Conservation (phyloP, 2,888 invertebrate genomes). For the Saturnia japonica region DNA sequence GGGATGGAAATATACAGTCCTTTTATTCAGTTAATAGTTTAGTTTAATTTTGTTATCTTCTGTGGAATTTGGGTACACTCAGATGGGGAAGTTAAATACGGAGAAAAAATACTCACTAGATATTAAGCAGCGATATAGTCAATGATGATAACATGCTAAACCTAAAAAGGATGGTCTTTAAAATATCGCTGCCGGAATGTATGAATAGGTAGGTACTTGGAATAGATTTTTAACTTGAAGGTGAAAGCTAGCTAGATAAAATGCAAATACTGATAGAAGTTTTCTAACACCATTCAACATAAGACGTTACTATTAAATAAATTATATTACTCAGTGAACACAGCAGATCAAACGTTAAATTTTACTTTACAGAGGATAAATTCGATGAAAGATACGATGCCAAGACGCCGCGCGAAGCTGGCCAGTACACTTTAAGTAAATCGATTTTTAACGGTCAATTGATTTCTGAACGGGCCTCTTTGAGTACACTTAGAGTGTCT, state of each 20-base stretch:
- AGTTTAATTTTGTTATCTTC: too few species aligned
- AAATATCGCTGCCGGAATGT: neutral
- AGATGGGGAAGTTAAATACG: too few species aligned
- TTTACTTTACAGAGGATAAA: neutral
- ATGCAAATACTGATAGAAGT: neutral
- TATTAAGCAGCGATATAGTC: neutral
- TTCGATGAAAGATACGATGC: neutral
- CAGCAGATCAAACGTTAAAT: neutral
- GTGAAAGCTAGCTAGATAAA: neutral
- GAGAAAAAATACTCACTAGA: too few species aligned
- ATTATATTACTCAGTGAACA: neutral
- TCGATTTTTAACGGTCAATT: constrained; percentile 2
- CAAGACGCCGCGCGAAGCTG: neutral
- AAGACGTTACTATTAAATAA: neutral
- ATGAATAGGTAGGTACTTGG: neutral
- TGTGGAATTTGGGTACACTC: too few species aligned
- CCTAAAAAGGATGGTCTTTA: neutral
- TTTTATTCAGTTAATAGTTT: too few species aligned
- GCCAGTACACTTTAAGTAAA: constrained; percentile 3
- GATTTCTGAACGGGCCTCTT: neutral
- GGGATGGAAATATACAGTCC: too few species aligned
- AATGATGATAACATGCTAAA: neutral
- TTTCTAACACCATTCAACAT: neutral
- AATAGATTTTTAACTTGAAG: neutral
- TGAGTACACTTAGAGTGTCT: neutral